Base-by-base conservation (phyloP, 2,113 vertebrate species). In the Anoplopoma fimbria region DNA sequence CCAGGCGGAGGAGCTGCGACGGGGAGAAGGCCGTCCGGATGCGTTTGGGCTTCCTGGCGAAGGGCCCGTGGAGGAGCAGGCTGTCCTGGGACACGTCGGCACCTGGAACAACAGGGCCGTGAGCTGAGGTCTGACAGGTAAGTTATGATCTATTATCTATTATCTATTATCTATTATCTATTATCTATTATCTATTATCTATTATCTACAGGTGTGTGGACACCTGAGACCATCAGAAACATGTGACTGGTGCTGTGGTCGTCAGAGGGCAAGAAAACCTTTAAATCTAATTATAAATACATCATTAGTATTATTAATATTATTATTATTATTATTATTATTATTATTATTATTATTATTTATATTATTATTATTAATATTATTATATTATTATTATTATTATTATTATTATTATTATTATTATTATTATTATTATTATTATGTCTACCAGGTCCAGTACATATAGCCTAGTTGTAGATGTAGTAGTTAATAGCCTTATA, bases 1-100 rank as follows among this genome's bases (percentile, higher is more conserved):
- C 98, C 87, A 99, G 95, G 0, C 97, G 95, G 86, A 99, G 96
- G 47, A 99, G 96, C 96, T 99, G 98, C 0, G 98, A 99, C 0
- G 97, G 97, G 0, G 97, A 99, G 85, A 99, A 99, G 90, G 97
- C 98, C 0, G 97, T 99, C 80, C 98, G 97, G 96, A 99, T 99
- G 89, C 98, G 96, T 83, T 99, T 99, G 90, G 98, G 97, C 63
- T 99, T 99, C 63, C 97, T 90, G 69, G 98, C 97, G 60, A 99
- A 99, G 6, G 98, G 98, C 21, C 98, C 98, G 93, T 99, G 98
- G 55, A 99, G 96, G 21, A 99, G 96, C 82, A 99, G 93, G 77
- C 96, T 96, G 91, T 99, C 98, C 94, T 98, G 98, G 90, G 97
- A 96, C 79, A 97, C 96, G 0, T 99, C 97, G 53, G 93, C 96